phyloP scores from a whole-genome alignment of 2,888 invertebrate species.

The Drosophila neonasuta region DNA sequence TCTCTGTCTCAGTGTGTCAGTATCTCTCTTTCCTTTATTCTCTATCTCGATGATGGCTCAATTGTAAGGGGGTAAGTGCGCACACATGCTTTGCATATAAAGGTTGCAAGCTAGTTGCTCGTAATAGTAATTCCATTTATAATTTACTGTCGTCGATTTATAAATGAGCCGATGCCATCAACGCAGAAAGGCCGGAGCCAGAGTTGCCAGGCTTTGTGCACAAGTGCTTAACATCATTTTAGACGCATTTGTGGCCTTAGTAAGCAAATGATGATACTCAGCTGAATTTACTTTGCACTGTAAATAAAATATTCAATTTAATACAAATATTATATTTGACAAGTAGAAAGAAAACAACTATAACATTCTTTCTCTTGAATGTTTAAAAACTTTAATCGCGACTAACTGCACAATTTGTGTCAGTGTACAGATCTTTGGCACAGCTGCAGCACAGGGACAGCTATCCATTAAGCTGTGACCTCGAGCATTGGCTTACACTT shows the following conservation, averaged over 20 bases:
- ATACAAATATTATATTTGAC: no score
- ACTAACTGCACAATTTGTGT: neutral
- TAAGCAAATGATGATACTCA: slow-evolving; percentile 9
- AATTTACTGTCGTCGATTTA: slow-evolving; percentile 74
- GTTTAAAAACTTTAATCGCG: no score
- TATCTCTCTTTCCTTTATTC: neutral
- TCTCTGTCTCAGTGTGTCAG: no score
- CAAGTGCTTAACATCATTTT: slow-evolving; percentile 69
- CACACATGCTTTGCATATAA: slow-evolving; percentile 29
- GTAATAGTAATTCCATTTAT: slow-evolving; percentile 69
- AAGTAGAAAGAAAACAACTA: no score
- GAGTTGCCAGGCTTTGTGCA: slow-evolving; percentile 19
- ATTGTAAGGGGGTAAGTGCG: slow-evolving; percentile 19
- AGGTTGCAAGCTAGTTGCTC: slow-evolving; percentile 31
- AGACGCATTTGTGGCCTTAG: slow-evolving; percentile 66
- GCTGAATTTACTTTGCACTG: slow-evolving; percentile 8
- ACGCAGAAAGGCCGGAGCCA: slow-evolving; percentile 23
- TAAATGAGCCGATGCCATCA: slow-evolving; percentile 64
- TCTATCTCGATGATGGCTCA: slow-evolving; percentile 30
- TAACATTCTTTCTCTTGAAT: no score
- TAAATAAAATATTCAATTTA: no score
- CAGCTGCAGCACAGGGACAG: slow-evolving; percentile 29
- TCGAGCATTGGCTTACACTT: slow-evolving; percentile 21
- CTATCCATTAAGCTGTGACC: slow-evolving; percentile 42
- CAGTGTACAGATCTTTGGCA: slow-evolving; percentile 17